phyloP scores from a whole-genome alignment of 2,888 invertebrate genomes.

The Plebejus melissa region DNA sequence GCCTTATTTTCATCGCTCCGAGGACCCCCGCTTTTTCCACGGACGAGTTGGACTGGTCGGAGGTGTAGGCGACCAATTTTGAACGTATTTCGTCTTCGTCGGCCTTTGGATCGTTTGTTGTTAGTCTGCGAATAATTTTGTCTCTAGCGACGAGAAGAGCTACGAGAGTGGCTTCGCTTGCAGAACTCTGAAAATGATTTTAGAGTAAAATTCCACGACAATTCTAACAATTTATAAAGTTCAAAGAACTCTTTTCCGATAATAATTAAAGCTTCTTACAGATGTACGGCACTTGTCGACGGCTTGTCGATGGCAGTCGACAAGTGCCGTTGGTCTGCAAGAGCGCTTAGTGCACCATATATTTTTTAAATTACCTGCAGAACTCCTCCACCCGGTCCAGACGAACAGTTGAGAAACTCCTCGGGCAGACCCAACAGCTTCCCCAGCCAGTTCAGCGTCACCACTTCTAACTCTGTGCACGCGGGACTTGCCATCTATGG shows the following conservation, averaged over 20 bases:
- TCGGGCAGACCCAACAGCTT: conserved; percentile 90
- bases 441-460: conserved; percentile 96
- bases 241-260: no score
- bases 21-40: conserved; percentile 92
- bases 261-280: no score
- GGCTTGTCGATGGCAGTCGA: no score
- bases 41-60: conserved; percentile 93
- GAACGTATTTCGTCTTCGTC: conserved; percentile 82
- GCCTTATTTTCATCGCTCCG: conserved; percentile 86
- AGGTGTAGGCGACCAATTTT: conserved; percentile 89
- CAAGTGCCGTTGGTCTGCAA: no score
- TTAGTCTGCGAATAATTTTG: conserved; percentile 79
- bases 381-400: conserved; percentile 91
- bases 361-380: conserved; percentile 81
- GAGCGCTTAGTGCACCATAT: background rate
- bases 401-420: conserved; percentile 87
- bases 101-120: conserved; percentile 76
- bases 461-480: conserved; percentile 94
- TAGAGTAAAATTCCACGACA: conserved; percentile 1
- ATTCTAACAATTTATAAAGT: background rate
- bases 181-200: conserved; percentile 84
- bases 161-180: conserved; percentile 93
- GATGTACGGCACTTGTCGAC: no score
- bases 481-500: conserved; percentile 88
- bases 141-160: conserved; percentile 89